Conservation (phyloP, 2,113 vertebrate species). For the Calyptomena viridis region DNA sequence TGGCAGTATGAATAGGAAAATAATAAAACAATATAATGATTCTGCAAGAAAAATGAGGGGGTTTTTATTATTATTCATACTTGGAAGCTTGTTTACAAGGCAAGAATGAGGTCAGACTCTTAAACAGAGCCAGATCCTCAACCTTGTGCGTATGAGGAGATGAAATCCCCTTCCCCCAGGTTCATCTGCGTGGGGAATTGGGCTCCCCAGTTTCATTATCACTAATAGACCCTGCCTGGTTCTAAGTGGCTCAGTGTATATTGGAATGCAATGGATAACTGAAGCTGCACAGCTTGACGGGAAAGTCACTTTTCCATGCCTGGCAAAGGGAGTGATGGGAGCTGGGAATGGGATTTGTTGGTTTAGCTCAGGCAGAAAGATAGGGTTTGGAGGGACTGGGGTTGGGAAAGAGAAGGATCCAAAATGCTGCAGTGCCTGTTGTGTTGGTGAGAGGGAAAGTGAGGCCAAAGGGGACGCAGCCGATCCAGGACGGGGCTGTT, state of each 20-base stretch:
- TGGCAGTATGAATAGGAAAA: slow-evolving; percentile 63
- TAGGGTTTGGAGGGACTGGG: background rate
- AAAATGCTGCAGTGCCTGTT: background rate
- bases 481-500: accelerated
- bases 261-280: background rate
- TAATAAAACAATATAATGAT: slow-evolving; percentile 63
- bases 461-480: background rate
- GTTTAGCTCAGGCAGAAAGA: background rate
- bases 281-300: background rate
- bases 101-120: slow-evolving; percentile 64
- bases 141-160: background rate
- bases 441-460: background rate
- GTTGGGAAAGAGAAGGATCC: background rate
- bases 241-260: background rate
- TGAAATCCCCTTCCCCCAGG: background rate
- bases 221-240: background rate
- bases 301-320: accelerated
- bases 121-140: slow-evolving; percentile 22
- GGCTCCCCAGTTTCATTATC: slow-evolving; percentile 50
- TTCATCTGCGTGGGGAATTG: slow-evolving; percentile 38
- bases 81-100: slow-evolving; percentile 47
- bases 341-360: background rate
- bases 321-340: background rate
- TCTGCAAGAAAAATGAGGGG: slow-evolving; percentile 55
- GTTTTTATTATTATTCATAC: slow-evolving; percentile 61